Conservation (phyloP, 1,140 invertebrate species). For the Limonius californicus region DNA sequence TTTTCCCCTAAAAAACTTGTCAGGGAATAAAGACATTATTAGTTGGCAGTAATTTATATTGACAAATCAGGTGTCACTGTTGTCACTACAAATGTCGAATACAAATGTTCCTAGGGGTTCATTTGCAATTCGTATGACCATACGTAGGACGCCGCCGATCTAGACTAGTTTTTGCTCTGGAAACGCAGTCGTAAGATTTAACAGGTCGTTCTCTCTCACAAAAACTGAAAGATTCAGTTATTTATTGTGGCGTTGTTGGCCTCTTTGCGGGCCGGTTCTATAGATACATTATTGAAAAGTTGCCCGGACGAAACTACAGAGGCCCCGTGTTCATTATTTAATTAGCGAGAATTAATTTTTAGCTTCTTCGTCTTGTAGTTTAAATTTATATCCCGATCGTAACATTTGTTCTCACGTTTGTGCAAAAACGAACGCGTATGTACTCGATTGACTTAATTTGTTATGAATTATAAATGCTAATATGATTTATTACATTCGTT, state of each 20-base stretch:
- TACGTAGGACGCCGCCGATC: conserved; percentile 11
- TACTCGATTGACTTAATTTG: too few relatives aligned
- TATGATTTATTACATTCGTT: too few relatives aligned
- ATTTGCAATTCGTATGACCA: conserved; percentile 39
- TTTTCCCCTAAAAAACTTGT: not conserved
- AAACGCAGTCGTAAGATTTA: conserved; percentile 16
- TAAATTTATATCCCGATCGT: too few relatives aligned
- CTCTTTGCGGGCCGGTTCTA: not conserved
- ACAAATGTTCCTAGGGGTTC: conserved; percentile 36
- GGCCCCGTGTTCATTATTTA: not conserved
- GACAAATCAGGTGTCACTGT: conserved; percentile 41
- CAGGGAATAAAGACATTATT: not conserved
- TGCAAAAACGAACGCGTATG: too few relatives aligned
- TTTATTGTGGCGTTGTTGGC: conserved; percentile 2
- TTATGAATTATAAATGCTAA: too few relatives aligned
- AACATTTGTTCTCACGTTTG: too few relatives aligned
- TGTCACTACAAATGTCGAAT: conserved; percentile 39
- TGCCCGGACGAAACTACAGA: not conserved
- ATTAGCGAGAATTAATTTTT: not conserved
- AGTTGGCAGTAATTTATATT: conserved; percentile 38
- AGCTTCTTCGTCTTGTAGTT: not conserved
- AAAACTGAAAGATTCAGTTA: conserved; percentile 7
- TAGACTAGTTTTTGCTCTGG: conserved; percentile 36
- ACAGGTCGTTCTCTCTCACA: conserved; percentile 3
- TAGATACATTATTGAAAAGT: not conserved